Conservation (phyloP, 1,140 invertebrate genomes). For the Homarus americanus region DNA sequence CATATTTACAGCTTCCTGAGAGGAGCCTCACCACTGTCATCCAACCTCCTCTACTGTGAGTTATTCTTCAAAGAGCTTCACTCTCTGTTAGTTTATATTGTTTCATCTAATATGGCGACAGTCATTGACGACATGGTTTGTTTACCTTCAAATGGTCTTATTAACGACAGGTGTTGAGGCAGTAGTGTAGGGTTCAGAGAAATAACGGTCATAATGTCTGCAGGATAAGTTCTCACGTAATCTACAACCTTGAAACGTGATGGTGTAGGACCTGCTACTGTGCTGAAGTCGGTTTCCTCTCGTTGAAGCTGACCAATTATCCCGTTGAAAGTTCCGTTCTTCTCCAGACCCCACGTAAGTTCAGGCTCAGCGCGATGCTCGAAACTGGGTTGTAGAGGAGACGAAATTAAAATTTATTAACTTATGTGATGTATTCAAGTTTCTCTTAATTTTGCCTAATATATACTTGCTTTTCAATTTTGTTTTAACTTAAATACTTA, state of each 20-base stretch:
- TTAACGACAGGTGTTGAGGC: background rate
- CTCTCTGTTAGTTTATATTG: no score
- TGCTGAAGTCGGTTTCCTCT: slow-evolving; percentile 8
- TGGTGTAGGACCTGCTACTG: background rate
- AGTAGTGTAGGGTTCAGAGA: background rate
- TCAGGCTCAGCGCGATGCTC: background rate
- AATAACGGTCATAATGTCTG: background rate
- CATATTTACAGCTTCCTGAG: no score
- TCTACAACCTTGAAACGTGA: background rate
- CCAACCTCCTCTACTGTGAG: no score
- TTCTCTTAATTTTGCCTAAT: no score
- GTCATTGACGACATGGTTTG: no score
- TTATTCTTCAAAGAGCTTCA: no score
- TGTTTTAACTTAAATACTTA: no score
- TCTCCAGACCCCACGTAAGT: background rate
- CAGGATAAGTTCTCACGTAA: background rate
- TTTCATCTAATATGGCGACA: no score
- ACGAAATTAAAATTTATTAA: background rate
- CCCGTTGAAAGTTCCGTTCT: slow-evolving; percentile 11
- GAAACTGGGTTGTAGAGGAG: background rate
- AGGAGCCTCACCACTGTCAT: no score
- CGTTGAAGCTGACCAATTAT: slow-evolving; percentile 30
- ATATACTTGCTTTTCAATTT: no score
- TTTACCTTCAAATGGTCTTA: slow-evolving; percentile 18
- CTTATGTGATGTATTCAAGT: no score